Conservation (phyloP, 2,113 vertebrate species). For the Scytalopus superciliaris region DNA sequence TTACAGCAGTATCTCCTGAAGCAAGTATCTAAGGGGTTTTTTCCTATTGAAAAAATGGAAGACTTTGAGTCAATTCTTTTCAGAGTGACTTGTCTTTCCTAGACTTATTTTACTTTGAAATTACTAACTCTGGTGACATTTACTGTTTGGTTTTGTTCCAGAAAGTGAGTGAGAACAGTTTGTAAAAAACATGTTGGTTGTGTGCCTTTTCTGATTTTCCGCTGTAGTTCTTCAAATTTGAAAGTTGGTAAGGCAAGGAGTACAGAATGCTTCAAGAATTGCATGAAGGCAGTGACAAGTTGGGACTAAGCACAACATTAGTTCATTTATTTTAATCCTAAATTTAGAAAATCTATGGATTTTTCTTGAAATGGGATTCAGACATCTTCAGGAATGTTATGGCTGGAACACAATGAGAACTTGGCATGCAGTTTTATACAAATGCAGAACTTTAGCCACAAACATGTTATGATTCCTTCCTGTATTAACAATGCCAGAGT, state of each 20-base stretch:
- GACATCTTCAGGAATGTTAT: not conserved
- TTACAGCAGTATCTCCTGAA: not conserved
- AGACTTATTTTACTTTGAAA: not conserved
- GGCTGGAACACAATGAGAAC: not conserved
- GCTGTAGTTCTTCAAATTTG: not conserved
- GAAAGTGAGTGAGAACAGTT: not conserved
- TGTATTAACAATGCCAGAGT: not conserved
- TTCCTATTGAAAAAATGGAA: not conserved
- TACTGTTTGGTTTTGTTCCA: not conserved
- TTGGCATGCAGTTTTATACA: not conserved
- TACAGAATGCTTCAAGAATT: not conserved
- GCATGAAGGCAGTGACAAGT: not conserved
- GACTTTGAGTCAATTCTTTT: not conserved
- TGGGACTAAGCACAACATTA: not conserved
- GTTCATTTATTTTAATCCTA: not conserved
- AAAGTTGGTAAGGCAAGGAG: not conserved
- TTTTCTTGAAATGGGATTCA: not conserved
- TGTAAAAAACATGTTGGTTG: not conserved
- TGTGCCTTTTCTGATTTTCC: not conserved
- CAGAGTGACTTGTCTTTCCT: not conserved
- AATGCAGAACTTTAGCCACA: not conserved
- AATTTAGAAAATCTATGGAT: not conserved
- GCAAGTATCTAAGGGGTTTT: not conserved
- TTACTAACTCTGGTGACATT: not conserved
- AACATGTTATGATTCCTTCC: not conserved